Percentiles rank a stretch among this genome's conserved stretches.
Conservation (phyloP, 2,797 vertebrate genomes). For the Muscicapa striata region DNA sequence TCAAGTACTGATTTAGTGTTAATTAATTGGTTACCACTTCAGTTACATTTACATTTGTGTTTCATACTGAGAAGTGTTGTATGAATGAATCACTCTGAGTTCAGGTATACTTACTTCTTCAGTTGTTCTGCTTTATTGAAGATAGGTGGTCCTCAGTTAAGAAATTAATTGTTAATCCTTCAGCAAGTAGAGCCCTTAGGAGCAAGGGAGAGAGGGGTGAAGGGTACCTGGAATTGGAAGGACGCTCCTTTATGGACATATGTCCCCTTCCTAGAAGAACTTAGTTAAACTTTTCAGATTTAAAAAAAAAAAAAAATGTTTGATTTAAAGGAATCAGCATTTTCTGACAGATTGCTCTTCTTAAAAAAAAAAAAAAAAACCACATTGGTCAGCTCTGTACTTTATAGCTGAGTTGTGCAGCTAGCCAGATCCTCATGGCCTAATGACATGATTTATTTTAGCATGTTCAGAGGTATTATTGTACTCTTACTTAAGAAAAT, state of each 20-base stretch:
- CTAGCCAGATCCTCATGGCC: slow-evolving; percentile 18
- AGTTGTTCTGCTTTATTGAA: neutral
- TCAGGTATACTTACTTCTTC: neutral
- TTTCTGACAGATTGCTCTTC: neutral
- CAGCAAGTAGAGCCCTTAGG: neutral
- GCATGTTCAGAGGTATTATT: slow-evolving; percentile 61
- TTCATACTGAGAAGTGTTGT: neutral
- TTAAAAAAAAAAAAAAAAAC: neutral
- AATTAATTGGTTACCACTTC: neutral
- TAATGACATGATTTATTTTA: slow-evolving; percentile 61
- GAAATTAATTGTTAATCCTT: neutral
- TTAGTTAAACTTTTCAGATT: neutral
- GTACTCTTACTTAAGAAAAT: slow-evolving; percentile 70
- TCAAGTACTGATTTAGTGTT: neutral
- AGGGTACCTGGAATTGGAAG: neutral
- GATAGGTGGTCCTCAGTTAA: neutral
- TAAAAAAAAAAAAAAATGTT: neutral
- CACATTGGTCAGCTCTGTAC: neutral
- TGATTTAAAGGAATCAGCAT: neutral
- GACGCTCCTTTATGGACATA: neutral
- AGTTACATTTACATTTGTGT: neutral
- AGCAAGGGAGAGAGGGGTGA: neutral
- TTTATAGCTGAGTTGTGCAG: slow-evolving; percentile 31
- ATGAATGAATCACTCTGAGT: neutral
- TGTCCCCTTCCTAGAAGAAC: neutral